phyloP scores from a whole-genome alignment of 2,888 invertebrate genomes.

The Drosophila meridiana region DNA sequence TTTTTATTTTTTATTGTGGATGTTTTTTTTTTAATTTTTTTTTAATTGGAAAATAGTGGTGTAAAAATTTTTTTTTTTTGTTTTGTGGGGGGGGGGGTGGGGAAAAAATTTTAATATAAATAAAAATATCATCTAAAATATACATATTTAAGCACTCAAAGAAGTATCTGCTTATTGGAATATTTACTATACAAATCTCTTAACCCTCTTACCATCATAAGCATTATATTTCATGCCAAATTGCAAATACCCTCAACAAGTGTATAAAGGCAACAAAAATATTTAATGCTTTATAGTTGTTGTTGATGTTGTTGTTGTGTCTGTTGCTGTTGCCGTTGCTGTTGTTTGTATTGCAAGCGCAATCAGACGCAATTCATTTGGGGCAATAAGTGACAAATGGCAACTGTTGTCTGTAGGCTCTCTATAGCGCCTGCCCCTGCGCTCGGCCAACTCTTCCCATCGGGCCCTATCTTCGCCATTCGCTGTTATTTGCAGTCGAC shows the following conservation, averaged over 20 bases:
- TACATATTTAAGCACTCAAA: no score
- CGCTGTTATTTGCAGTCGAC: conserved; percentile 9
- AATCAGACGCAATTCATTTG: conserved; percentile 52
- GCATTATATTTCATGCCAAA: background rate
- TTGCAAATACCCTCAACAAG: background rate
- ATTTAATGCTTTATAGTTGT: conserved; percentile 7
- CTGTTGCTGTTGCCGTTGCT: no score
- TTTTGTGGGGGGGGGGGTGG: no score
- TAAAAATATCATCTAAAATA: no score
- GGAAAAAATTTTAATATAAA: no score
- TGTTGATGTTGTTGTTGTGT: background rate
- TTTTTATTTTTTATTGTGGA: no score
- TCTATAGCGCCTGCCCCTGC: background rate
- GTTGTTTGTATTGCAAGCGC: conserved; percentile 15
- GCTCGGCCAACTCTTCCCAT: background rate
- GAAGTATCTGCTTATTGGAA: no score
- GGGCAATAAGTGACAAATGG: conserved; percentile 26
- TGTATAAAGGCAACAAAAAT: background rate
- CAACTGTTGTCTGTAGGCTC: conserved; percentile 1
- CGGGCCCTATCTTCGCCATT: background rate
- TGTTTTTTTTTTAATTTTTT: no score
- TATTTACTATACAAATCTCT: background rate
- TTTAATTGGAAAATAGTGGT: no score
- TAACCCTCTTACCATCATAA: no score
- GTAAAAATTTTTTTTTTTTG: no score